Percentiles rank a stretch among this genome's conserved stretches.
These are phyloP conservation scores for Ctenodactylus gundi DNA, from an alignment of 2,113 vertebrate species.

Conservation along the genomic window DNA sequence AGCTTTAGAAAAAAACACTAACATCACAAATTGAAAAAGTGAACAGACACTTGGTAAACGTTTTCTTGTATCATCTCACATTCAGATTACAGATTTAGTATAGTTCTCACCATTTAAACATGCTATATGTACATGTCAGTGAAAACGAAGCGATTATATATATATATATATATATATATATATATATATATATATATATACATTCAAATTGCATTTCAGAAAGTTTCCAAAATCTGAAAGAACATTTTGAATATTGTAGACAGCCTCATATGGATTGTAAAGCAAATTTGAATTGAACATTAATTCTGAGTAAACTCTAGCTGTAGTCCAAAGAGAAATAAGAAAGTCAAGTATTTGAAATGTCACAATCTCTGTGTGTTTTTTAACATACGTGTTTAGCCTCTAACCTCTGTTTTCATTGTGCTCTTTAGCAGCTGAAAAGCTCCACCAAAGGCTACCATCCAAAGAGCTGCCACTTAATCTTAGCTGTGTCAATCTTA, in stretches of 20 bases:
- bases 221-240: background rate
- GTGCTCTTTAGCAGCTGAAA: background rate
- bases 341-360: background rate
- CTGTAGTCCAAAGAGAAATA: background rate
- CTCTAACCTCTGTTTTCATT: rapidly evolving
- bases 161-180: no score
- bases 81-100: background rate
- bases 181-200: no score
- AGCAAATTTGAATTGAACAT: background rate
- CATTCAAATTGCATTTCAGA: background rate
- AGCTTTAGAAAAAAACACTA: background rate
- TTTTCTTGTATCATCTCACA: background rate
- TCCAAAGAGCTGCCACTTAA: background rate
- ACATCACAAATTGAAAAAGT: background rate
- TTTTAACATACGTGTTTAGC: background rate
- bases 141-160: background rate
- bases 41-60: background rate
- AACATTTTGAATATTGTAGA: background rate
- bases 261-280: background rate
- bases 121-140: background rate
- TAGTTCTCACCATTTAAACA: background rate
- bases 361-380: background rate
- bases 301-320: background rate
- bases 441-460: background rate
- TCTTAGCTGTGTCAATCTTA: background rate